Percentiles rank a stretch among this genome's conserved stretches.
phyloP scores from a whole-genome alignment of 2,888 invertebrate genomes.

The Lepeophtheirus nordmannii region DNA sequence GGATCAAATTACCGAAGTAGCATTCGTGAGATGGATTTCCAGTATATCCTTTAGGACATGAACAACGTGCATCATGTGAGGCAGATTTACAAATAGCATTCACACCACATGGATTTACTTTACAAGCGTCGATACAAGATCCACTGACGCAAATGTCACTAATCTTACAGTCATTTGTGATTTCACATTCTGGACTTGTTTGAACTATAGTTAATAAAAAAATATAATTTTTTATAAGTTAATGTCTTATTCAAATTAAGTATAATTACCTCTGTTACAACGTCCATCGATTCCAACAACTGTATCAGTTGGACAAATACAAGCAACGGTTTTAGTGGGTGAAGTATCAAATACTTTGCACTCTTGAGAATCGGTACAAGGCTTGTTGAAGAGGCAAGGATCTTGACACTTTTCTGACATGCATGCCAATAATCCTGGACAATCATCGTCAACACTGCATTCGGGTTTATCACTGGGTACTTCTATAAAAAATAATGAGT shows the following conservation, averaged over 20 bases:
- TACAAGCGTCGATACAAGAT: conserved; percentile 32
- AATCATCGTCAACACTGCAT: conserved; percentile 57
- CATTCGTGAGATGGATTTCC: conserved; percentile 54
- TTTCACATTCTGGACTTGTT: conserved; percentile 28
- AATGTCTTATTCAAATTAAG: neutral
- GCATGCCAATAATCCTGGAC: conserved; percentile 64
- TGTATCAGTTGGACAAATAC: conserved; percentile 56
- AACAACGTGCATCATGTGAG: conserved; percentile 38
- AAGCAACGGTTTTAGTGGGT: conserved; percentile 38
- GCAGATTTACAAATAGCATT: conserved; percentile 47
- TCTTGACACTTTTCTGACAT: conserved; percentile 59
- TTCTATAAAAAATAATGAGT: neutral
- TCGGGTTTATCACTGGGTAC: conserved; percentile 36
- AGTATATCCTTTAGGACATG: conserved; percentile 55
- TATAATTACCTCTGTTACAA: conserved; percentile 12
- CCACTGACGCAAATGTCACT: conserved; percentile 30
- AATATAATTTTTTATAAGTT: conserved; percentile 32
- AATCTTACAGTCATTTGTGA: conserved; percentile 30
- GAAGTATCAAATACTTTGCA: conserved; percentile 26
- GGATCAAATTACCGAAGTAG: conserved; percentile 20
- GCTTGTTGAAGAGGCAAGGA: conserved; percentile 46
- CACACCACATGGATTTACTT: conserved; percentile 47
- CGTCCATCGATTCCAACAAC: neutral
- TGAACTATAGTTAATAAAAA: conserved; percentile 10
- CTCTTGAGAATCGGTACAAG: conserved; percentile 14